Base-by-base conservation (phyloP, 2,888 invertebrate genomes). In the Sylvicola cinctus region DNA sequence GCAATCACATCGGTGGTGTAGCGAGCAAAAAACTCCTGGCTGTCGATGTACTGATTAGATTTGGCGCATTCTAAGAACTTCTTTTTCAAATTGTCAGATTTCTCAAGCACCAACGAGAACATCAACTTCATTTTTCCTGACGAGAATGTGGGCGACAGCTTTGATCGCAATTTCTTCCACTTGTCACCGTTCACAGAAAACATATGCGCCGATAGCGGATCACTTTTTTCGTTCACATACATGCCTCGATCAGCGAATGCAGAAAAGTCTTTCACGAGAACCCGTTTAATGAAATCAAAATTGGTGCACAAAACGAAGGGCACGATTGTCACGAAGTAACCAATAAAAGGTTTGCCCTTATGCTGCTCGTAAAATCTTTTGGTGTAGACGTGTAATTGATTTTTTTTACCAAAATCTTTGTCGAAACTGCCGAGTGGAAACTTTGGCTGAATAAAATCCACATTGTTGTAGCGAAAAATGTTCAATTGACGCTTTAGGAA, bases 101-200 rank as follows among this genome's bases (percentile, higher is more conserved):
- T 46, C 8, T 44, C 38, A 3, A 48, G 14, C 8, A 55, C 35
- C 1, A 44, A 44, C 0, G 47, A 42, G 23, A 50, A 40, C 35
- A 55, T 44, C 23, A 45, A 45, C 5, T 45, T 40, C 34, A 52
- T 39, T 36, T 52, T 49, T 11, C 37, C 42, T 4, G 36, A 36
- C 5, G 39, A 38, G 30, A 44, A 44, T 11, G 41, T 41, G 7
- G 41, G 41, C n/a, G 37, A 34, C 7, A 43, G 30, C 36, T 40
- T 42, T 14, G 33, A 16, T 15, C 43, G 25, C 10, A 42, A 33
- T 4, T 10, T 26, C 23, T 36, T 38, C 43, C 43, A 43, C 35
- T 41, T 37, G 14, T 23, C 28, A 16, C 41, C 40, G 13, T 39
- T 39, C 27, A 40, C 27, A 11, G 39, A 37, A 25, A 41, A 40